Evolutionary conservation across 2,797 vertebrate genomes (phyloP).

Genomic region (Arremon brunneinucha): DNA sequence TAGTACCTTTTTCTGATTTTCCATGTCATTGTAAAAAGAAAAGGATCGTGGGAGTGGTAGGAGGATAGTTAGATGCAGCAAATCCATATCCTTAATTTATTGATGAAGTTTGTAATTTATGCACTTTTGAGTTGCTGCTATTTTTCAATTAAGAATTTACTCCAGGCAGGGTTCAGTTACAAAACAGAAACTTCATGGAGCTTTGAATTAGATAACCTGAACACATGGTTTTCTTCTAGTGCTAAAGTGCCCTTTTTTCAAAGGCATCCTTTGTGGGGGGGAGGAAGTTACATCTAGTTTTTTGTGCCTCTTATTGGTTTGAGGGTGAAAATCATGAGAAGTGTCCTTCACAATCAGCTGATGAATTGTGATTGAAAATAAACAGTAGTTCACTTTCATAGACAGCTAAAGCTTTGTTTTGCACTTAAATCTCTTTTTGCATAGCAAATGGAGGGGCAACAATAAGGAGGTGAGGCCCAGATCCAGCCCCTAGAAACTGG

Average conservation of each 20-base stretch:
- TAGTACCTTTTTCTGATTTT: conserved; percentile 2
- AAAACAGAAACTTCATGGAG: neutral
- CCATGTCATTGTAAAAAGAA: neutral
- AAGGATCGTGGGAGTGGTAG: neutral
- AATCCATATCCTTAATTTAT: conserved; percentile 28
- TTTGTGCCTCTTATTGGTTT: neutral
- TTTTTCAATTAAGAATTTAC: conserved; percentile 35
- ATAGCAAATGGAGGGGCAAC: neutral
- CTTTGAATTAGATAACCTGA: neutral
- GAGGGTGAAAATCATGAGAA: neutral
- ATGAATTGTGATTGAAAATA: neutral
- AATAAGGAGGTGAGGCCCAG: neutral
- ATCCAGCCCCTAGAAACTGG: neutral
- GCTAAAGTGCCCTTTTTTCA: neutral
- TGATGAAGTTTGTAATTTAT: conserved; percentile 7
- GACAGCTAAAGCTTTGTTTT: neutral
- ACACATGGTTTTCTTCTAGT: neutral
- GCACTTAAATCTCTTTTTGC: neutral
- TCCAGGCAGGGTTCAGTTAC: neutral
- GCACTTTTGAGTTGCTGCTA: conserved; percentile 53
- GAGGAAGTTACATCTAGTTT: neutral
- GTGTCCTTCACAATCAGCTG: neutral
- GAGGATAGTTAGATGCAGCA: conserved; percentile 13
- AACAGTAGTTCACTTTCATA: neutral
- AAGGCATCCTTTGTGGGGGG: neutral